Percentiles rank a stretch among this genome's conserved stretches.
Evolutionary conservation across 2,797 vertebrate genomes (phyloP).

Genomic region (Australoheros facetus): DNA sequence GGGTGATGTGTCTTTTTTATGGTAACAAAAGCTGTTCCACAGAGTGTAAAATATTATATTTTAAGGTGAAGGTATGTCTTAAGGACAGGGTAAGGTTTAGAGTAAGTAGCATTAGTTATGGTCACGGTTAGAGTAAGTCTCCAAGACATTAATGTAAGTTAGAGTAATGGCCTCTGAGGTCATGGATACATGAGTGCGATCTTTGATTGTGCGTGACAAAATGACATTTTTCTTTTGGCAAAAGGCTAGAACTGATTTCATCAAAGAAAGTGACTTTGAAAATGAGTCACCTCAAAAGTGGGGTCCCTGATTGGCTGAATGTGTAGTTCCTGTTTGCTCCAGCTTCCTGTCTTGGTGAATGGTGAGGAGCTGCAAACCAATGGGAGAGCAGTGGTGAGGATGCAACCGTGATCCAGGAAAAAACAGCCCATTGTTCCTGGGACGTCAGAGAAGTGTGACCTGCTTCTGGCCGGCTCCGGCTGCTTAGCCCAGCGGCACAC

Average conservation of each 20-base stretch:
- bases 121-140: not conserved
- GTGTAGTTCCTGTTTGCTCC: conserved; percentile 68
- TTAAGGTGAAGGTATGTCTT: not conserved
- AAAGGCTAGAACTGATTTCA: conserved; percentile 51
- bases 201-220: not conserved
- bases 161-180: not conserved
- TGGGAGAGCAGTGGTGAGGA: conserved; percentile 70
- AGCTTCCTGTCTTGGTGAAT: conserved; percentile 79
- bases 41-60: not conserved
- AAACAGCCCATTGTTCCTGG: conserved; percentile 80
- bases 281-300: conserved; percentile 62
- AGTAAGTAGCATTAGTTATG: not conserved
- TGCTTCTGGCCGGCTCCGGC: conserved; percentile 39
- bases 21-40: not conserved
- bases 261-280: conserved; percentile 70
- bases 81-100: not conserved
- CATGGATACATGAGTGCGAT: not conserved
- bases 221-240: conserved; percentile 14
- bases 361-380: conserved; percentile 61
- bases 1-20: not conserved
- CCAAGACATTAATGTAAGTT: not conserved
- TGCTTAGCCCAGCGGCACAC: conserved; percentile 25
- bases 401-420: conserved; percentile 84
- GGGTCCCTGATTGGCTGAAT: conserved; percentile 65
- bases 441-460: conserved; percentile 70